Base-by-base conservation (phyloP, 1,140 invertebrate genomes). In the Atta texana region DNA sequence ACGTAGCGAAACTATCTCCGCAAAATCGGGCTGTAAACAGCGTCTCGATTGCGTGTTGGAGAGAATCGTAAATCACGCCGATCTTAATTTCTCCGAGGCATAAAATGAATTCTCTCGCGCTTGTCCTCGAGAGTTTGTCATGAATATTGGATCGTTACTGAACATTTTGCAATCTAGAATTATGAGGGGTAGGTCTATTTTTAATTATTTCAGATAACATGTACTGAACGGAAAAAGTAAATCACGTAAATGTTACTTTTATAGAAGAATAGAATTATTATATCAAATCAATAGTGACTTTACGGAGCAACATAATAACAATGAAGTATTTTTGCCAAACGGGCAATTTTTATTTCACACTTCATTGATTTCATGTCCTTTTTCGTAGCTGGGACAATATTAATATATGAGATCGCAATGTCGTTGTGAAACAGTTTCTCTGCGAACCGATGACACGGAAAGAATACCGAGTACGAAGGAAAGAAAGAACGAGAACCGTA, bases 11-110 rank as follows among this genome's bases (percentile, higher is more conserved):
- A 82, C 81, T 53, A 44, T 64, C 72, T 49, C 49, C 39, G 44
- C 74, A 44, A 24, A 61, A 61, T 84, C 88, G 71, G 10, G 77
- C 28, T 64, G 63, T 81, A 85, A 72, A 69, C 51, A 21, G 8
- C 69, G 31, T 76, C 44, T 66, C 80, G 86, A 85, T 86, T 87
- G 75, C 71, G 39, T 24, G 24, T 31, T 53, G 53, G 44, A 28
- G 12, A 75, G n/a, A 39, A 49, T 66, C 76, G 49, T 90, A 90
- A 90, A 90, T 90, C 88, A 81, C 12, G 49, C 14, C 10, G 21
- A 68, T 82, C 53, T 61, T 84, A 59, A 16, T 84, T 61, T 84
- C 55, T 24, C 4, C 8, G n/a, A 34, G 55, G 55, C 44, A 34
- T 84, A 84, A 84, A 84, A 75, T 28, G 55, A 82, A 24, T 44